Conservation (phyloP, 64 coral and sea anemone genomes). For the Stichodactyla mertensii region DNA sequence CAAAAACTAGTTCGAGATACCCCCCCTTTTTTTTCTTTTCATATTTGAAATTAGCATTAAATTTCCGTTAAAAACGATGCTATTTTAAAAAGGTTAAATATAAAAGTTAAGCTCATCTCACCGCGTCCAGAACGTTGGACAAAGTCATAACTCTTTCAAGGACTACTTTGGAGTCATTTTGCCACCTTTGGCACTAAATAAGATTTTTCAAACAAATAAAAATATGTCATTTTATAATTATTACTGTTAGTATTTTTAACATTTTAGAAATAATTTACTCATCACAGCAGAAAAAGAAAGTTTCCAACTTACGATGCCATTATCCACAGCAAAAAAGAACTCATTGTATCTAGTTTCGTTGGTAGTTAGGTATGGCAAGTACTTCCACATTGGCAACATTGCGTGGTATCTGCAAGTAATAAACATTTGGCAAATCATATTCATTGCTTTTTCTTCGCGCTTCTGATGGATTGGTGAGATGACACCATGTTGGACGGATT, state of each 20-base stretch:
- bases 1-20: no score
- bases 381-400: not conserved
- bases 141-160: not conserved
- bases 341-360: constrained; percentile 32
- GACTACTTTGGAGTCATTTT: not conserved
- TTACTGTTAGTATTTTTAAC: no score
- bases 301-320: constrained; percentile 7
- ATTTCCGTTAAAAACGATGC: no score
- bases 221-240: no score
- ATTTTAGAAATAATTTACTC: no score
- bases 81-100: no score
- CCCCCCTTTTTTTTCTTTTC: no score
- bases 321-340: constrained; percentile 11
- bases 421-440: no score
- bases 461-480: no score
- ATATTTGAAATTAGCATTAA: no score
- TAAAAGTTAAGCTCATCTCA: not conserved
- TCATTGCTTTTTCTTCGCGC: no score
- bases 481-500: no score
- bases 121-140: not conserved
- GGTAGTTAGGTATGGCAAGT: constrained; percentile 30
- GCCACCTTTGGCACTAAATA: not conserved
- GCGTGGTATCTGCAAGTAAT: not conserved
- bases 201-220: not conserved
- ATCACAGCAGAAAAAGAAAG: not conserved